Base-by-base conservation (phyloP, 2,888 invertebrate genomes). In the Epinotia bilunana region DNA sequence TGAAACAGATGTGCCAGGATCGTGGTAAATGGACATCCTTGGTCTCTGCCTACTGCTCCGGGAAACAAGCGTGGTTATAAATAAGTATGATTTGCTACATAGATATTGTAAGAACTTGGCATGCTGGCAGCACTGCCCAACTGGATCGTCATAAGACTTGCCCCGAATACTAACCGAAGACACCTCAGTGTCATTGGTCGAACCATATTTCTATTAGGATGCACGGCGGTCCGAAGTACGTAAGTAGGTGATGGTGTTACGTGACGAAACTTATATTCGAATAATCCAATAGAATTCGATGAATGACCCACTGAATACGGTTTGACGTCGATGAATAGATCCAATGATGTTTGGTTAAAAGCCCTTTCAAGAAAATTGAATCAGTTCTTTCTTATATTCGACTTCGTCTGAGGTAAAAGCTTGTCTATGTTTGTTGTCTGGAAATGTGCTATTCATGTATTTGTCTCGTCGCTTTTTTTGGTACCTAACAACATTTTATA, bases 231-330 rank as follows among this genome's bases (percentile, higher is more conserved):
- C 18, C 53, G n/a, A 62, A 61, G 61, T 62, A 55, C 43, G 71
- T 60, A 75, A 75, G 65, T 75, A 72, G 75, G 75, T 67, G 65
- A 72, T 62, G 71, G 53, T 60, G 62, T 67, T 75, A 75, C 75
- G 75, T 75, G 72, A 75, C 67, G 61, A 75, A 75, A 65, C 61
- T 74, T 57, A 20, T 67, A 75, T 72, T 62, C 61, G 67, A 55
- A 72, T 75, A 67, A 75, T 67, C 62, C 67, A 75, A 75, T 75
- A 67, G 71, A 75, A 65, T 75, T 55, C 64, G 46, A 46, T 67
- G 71, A 74, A 74, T 65, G 71, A 60, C 55, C 49, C 60, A 28
- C 49, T 63, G 71, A 49, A 63, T 64, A 61, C 39, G 74, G 39
- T 61, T 11, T 18, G 69, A 63, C 28, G 28, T 67, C 73, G 12